A percentile compares a stretch with the other conserved stretches of the same genome.
phyloP scores from a whole-genome alignment of 2,113 vertebrate genomes.

The Petromus typicus region DNA sequence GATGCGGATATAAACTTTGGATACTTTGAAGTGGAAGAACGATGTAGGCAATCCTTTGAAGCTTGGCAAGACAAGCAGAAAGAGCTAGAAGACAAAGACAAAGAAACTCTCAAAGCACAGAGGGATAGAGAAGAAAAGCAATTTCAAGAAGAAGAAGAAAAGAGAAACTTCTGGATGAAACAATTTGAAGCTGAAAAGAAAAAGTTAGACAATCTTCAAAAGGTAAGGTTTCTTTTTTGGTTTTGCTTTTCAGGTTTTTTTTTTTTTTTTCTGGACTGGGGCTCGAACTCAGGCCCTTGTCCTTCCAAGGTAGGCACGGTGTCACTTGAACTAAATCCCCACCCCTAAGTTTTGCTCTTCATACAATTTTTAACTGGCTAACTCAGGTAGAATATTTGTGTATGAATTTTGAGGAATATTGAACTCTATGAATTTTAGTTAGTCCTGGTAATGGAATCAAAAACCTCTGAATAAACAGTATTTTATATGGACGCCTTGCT shows the following conservation, averaged over 20 bases:
- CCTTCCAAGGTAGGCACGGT: too few species aligned
- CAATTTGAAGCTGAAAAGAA: conserved; percentile 89
- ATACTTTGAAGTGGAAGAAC: conserved; percentile 85
- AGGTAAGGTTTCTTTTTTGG: conserved; percentile 81
- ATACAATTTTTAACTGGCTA: neutral
- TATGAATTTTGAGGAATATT: neutral
- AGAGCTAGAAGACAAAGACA: conserved; percentile 83
- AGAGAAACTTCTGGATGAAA: conserved; percentile 78
- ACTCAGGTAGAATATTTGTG: neutral
- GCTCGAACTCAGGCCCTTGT: too few species aligned
- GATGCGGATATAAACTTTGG: conserved; percentile 82
- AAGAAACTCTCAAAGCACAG: conserved; percentile 76
- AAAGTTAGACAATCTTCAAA: conserved; percentile 85
- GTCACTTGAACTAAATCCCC: too few species aligned
- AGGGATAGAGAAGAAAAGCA: conserved; percentile 79
- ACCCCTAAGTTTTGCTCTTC: neutral
- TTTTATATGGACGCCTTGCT: neutral
- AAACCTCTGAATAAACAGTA: neutral
- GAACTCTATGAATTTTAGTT: conserved; percentile 26
- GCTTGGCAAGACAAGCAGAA: conserved; percentile 85
- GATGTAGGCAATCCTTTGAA: conserved; percentile 82
- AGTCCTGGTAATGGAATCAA: neutral
- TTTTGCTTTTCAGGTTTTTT: neutral
- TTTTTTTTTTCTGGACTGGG: too few species aligned
- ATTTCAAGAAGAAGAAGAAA: conserved; percentile 85